These are phyloP conservation scores for Scaptomyza hsui DNA, from an alignment of 1,140 invertebrate species.

Conservation along the genomic window DNA sequence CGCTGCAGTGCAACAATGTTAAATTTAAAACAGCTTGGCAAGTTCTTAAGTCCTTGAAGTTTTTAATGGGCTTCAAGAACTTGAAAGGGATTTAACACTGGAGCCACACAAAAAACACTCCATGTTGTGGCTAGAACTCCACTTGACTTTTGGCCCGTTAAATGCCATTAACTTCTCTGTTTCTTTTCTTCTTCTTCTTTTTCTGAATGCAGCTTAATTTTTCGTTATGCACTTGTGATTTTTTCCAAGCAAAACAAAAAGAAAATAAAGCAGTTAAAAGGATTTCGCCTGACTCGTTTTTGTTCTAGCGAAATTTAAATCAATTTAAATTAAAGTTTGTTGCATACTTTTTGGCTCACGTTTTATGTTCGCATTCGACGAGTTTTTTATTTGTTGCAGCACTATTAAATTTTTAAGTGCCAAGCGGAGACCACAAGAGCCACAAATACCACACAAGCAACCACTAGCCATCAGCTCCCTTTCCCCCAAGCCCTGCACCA, in stretches of 20 bases:
- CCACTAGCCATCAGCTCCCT: constrained; percentile 36
- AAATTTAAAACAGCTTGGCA: background rate
- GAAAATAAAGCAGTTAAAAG: constrained; percentile 31
- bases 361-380: constrained; percentile 23
- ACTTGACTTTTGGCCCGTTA: constrained; percentile 35
- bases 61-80: constrained; percentile 29
- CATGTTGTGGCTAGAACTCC: constrained; percentile 38
- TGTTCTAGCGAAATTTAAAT: constrained; percentile 58
- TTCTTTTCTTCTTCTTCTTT: background rate
- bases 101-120: constrained; percentile 14
- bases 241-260: background rate
- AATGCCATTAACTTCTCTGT: constrained; percentile 35
- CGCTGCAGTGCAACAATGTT: background rate
- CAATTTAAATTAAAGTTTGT: constrained; percentile 62
- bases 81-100: constrained; percentile 23
- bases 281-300: constrained; percentile 8
- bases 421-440: constrained; percentile 67
- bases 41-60: constrained; percentile 2
- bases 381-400: constrained; percentile 50
- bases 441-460: constrained; percentile 77
- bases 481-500: background rate
- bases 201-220: constrained; percentile 6
- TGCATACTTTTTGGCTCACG: constrained; percentile 48
- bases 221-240: constrained; percentile 28
- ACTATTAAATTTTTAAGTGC: constrained; percentile 81